Evolutionary conservation across 2,113 vertebrate species (phyloP), one percentile per base, ranked within the genome.

Genomic region (Reinhardtius hippoglossoides): DNA sequence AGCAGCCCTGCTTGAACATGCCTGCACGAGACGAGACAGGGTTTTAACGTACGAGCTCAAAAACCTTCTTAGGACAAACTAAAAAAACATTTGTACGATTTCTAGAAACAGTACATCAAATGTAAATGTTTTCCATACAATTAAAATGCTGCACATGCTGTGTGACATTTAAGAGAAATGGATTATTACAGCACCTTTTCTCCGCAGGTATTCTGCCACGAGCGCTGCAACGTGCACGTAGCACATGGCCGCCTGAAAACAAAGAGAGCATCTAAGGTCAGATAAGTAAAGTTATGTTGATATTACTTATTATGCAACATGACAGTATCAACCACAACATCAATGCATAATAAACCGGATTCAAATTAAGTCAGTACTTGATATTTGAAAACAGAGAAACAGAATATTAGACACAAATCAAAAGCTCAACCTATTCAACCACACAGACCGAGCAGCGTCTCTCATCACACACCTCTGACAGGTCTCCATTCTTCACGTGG

Each of bases 401-500:
- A 12, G 20, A 31, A 58, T 8, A 6, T 9, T 18, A 27, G 14
- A 62, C 4, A n/a, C 15, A 65, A 13, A 54, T 31, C 4, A 58
- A 12, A 23, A 73, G 20, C 2, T 20, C 56, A 40, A 9, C 21
- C 55, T 3, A n/a, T 18, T 73, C 4, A 62, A 31, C 37, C 58
- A 55, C 26, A 70, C 2, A 71, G 31, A 7, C 31, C 31, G 31
- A 31, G 31, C 31, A 31, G 31, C 31, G 31, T 7, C 15, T 54
- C 35, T 58, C 3, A 13, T 8, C 55, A 42, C 86, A 50, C 52
- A 97, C 98, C 96, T 99, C 98, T 0, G 98, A 99, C 23, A 99
- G 93, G 88, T 99, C 98, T 60, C 97, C 97, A 5, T 99, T 98
- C 90, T 99, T 99, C 77, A 99, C 96, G 6, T 99, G 98, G 87